phyloP scores from a whole-genome alignment of 2,797 vertebrate genomes.

The Protosalanx chinensis region DNA sequence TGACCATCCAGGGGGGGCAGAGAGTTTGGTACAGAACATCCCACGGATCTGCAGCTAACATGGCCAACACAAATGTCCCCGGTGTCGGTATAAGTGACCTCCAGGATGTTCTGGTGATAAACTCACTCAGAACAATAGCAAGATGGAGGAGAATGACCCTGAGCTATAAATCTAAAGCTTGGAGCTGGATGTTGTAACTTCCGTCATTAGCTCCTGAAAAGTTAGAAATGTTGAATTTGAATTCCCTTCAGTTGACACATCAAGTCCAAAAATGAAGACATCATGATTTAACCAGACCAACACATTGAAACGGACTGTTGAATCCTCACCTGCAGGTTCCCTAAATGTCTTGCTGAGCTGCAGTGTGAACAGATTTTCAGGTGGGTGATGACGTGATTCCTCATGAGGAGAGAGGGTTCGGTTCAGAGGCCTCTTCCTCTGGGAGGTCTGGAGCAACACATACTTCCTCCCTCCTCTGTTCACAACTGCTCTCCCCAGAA shows the following conservation, averaged over 20 bases:
- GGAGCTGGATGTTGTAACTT: not conserved
- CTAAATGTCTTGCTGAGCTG: not conserved
- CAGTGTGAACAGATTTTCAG: not conserved
- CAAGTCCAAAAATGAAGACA: not conserved
- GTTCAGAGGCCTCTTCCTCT: conserved; percentile 45
- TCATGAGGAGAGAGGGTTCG: conserved; percentile 13
- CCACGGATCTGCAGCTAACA: conserved; percentile 37
- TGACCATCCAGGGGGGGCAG: conserved; percentile 46
- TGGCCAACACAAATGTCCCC: conserved; percentile 52
- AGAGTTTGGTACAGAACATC: conserved; percentile 23
- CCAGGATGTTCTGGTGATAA: conserved; percentile 1
- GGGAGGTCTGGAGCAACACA: conserved; percentile 25
- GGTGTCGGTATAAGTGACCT: conserved; percentile 9
- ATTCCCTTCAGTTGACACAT: not conserved
- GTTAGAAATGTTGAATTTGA: too few relatives aligned
- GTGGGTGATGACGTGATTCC: conserved; percentile 9
- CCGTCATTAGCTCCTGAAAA: too few relatives aligned
- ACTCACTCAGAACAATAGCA: not conserved
- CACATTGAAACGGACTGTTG: not conserved
- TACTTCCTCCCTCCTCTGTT: conserved; percentile 38
- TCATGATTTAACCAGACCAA: too few relatives aligned
- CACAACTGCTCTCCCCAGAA: conserved; percentile 8
- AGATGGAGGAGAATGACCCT: not conserved
- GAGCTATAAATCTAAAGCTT: not conserved
- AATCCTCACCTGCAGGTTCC: not conserved